A percentile compares a stretch with the other conserved stretches of the same genome.
These are phyloP conservation scores for Salticus scenicus DNA, from an alignment of 2,888 invertebrate genomes.

Conservation along the genomic window DNA sequence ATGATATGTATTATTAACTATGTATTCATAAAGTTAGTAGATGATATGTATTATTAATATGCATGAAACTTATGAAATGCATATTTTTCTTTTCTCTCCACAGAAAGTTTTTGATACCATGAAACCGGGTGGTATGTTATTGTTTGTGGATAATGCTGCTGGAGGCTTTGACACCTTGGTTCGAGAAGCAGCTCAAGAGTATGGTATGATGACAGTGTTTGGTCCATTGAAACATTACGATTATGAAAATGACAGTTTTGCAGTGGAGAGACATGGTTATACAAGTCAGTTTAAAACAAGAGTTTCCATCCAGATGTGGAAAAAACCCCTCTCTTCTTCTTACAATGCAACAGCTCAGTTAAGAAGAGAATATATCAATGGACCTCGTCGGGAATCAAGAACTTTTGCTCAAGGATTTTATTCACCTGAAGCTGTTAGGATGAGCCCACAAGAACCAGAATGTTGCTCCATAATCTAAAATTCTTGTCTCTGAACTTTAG, in stretches of 20 bases:
- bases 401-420: no score
- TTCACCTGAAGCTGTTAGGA: no score
- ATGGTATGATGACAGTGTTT: neutral
- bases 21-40: no score
- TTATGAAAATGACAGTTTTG: neutral
- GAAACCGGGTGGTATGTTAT: slow-evolving; percentile 22
- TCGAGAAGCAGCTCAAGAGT: neutral
- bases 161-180: slow-evolving; percentile 26
- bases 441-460: no score
- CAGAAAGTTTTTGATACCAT: slow-evolving; percentile 9
- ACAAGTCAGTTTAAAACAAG: neutral
- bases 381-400: no score
- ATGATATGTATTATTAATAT: no score
- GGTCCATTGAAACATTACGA: neutral
- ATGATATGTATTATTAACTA: no score
- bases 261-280: neutral
- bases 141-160: slow-evolving; percentile 27
- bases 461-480: no score
- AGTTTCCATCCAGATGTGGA: slow-evolving; percentile 10
- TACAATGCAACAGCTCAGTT: no score
- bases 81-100: neutral
- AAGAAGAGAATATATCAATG: no score
- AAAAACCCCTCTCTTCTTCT: neutral
- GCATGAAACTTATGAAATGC: no score
- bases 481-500: no score